A percentile compares a stretch with the other conserved stretches of the same genome.
These are phyloP conservation scores for Psilanteris sp. DNA, from an alignment of 1,140 invertebrate genomes.

Conservation along the genomic window DNA sequence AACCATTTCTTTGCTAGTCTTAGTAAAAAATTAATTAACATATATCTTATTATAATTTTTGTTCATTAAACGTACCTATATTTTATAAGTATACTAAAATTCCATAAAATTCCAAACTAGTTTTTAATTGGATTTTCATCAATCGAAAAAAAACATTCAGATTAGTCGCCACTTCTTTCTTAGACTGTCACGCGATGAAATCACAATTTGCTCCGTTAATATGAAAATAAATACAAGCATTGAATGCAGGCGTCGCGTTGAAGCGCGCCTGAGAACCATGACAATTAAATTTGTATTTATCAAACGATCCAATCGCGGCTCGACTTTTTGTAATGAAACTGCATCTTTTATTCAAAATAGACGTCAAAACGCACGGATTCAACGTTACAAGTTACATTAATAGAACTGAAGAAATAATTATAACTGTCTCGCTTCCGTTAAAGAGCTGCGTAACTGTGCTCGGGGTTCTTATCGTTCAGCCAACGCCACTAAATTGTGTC, in stretches of 20 bases:
- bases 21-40: too few relatives aligned
- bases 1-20: too few relatives aligned
- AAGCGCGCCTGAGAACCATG: not conserved
- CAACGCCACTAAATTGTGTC: slow-evolving; percentile 33
- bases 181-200: too few relatives aligned
- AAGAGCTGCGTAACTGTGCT: slow-evolving; percentile 44
- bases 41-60: too few relatives aligned
- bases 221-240: too few relatives aligned
- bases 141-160: too few relatives aligned
- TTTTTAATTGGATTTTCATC: too few relatives aligned
- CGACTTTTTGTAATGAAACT: slow-evolving; percentile 18
- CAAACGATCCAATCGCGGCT: slow-evolving; percentile 16
- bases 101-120: too few relatives aligned
- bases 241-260: not conserved
- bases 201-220: too few relatives aligned
- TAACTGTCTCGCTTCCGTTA: slow-evolving; percentile 58
- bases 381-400: slow-evolving; percentile 22
- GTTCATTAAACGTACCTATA: too few relatives aligned
- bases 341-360: slow-evolving; percentile 31
- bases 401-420: slow-evolving; percentile 49
- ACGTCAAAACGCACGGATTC: slow-evolving; percentile 6
- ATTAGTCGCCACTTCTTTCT: too few relatives aligned
- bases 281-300: slow-evolving; percentile 23
- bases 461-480: slow-evolving; percentile 25
- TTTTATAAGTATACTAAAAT: too few relatives aligned